A percentile compares a stretch with the other conserved stretches of the same genome.
Conservation (phyloP, 2,113 vertebrate genomes). For the Odocoileus hemionus region DNA sequence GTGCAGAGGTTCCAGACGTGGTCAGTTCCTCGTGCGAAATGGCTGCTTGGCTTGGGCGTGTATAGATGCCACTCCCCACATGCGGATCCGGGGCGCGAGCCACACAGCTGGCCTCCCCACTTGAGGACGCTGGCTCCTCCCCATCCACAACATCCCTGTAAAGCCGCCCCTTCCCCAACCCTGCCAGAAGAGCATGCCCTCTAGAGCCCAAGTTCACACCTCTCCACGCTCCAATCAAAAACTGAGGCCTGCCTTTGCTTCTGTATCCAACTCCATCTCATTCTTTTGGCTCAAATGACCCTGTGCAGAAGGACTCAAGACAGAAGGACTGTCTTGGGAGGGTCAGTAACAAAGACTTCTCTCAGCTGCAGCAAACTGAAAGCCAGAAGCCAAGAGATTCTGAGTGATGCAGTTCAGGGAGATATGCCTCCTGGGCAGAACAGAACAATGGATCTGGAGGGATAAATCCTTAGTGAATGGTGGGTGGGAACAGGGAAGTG, state of each 20-base stretch:
- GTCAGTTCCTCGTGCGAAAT: not conserved
- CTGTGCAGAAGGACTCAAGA: not conserved
- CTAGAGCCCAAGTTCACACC: too few species aligned
- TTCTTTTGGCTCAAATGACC: not conserved
- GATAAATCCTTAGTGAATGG: not conserved
- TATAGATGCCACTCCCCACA: not conserved
- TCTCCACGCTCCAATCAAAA: not conserved
- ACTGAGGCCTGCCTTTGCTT: not conserved
- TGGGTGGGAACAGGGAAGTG: not conserved
- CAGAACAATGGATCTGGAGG: too few species aligned
- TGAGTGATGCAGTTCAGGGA: not conserved
- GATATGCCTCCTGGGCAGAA: not conserved
- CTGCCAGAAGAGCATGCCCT: not conserved
- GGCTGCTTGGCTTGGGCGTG: not conserved
- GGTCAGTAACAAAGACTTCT: not conserved
- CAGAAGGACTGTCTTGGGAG: not conserved
- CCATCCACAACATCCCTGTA: not conserved
- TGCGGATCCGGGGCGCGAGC: rapidly evolving
- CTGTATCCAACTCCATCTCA: not conserved
- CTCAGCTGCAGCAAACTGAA: not conserved
- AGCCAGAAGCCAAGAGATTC: not conserved
- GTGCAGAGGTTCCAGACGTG: not conserved
- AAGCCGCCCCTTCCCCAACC: not conserved
- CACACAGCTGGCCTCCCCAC: not conserved
- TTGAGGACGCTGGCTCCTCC: not conserved